Conservation (phyloP, 2,888 invertebrate species). For the Drosophila colorata region DNA sequence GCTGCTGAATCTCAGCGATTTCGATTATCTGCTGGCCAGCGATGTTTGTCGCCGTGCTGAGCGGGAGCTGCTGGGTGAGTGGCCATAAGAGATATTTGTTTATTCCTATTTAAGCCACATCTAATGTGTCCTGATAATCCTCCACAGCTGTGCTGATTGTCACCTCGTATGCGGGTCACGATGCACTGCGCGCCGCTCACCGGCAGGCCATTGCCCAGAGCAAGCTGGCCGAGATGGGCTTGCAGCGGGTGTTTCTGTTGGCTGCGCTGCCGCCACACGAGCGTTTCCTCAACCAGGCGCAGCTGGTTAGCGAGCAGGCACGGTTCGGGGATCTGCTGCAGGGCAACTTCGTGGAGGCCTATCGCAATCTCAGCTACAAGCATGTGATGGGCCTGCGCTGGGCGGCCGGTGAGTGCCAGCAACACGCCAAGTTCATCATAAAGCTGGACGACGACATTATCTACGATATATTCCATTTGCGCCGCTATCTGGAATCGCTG, state of each 20-base stretch:
- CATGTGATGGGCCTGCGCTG: conserved; percentile 93
- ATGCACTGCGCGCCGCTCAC: conserved; percentile 89
- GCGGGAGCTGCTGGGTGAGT: conserved; percentile 82
- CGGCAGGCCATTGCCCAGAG: conserved; percentile 88
- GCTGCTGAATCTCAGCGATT: conserved; percentile 79
- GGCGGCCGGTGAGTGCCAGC: conserved; percentile 88
- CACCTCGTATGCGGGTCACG: conserved; percentile 91
- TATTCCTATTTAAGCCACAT: too few relatives aligned
- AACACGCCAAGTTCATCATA: conserved; percentile 88
- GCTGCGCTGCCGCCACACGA: conserved; percentile 87
- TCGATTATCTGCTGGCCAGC: conserved; percentile 77
- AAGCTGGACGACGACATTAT: conserved; percentile 94
- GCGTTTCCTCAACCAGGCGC: conserved; percentile 86
- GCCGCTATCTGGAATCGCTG: conserved; percentile 85
- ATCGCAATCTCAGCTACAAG: conserved; percentile 92
- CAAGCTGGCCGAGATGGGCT: conserved; percentile 87
- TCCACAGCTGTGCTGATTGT: conserved; percentile 87
- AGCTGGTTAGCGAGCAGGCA: conserved; percentile 88
- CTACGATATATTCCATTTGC: conserved; percentile 88
- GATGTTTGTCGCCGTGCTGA: conserved; percentile 73
- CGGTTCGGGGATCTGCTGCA: conserved; percentile 90
- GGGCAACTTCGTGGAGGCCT: conserved; percentile 91
- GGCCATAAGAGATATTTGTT: neutral
- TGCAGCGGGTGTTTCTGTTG: conserved; percentile 89
- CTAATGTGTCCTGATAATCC: neutral